These are phyloP conservation scores for Zelleria hepariella DNA, from an alignment of 2,888 invertebrate species.

Conservation along the genomic window DNA sequence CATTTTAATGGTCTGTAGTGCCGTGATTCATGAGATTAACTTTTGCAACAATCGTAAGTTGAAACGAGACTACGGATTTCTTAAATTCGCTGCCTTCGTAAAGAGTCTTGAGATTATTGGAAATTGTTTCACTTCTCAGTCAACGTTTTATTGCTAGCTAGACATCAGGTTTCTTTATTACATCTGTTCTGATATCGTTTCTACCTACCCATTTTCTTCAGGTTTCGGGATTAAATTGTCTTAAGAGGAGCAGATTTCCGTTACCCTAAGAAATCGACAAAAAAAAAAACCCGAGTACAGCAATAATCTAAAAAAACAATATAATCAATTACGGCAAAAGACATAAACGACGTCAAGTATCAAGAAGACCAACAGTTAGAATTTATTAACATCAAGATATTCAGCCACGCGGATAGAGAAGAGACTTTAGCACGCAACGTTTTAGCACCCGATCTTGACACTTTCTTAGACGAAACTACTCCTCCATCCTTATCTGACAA, in stretches of 20 bases:
- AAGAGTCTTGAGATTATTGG: no score
- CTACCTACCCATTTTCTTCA: no score
- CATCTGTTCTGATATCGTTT: no score
- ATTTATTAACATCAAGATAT: background rate
- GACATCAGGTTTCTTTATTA: no score
- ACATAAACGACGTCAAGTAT: conserved; percentile 17
- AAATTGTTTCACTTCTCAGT: no score
- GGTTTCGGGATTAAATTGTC: no score
- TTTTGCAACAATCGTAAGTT: background rate
- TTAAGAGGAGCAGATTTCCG: no score
- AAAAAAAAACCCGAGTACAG: no score
- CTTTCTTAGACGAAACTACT: background rate
- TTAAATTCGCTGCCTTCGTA: no score
- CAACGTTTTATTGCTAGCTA: no score
- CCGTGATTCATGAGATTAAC: background rate
- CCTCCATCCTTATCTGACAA: background rate
- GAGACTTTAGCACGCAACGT: conserved; percentile 14
- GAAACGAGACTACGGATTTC: background rate
- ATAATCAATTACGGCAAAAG: background rate
- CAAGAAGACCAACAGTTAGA: conserved; percentile 6
- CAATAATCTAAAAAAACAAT: background rate
- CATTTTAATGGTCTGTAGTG: background rate
- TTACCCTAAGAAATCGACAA: no score
- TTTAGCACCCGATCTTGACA: background rate
- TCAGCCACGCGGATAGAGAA: conserved; percentile 3